Evolutionary conservation across 2,113 vertebrate species (phyloP).

Genomic region (Notiomystis cincta): DNA sequence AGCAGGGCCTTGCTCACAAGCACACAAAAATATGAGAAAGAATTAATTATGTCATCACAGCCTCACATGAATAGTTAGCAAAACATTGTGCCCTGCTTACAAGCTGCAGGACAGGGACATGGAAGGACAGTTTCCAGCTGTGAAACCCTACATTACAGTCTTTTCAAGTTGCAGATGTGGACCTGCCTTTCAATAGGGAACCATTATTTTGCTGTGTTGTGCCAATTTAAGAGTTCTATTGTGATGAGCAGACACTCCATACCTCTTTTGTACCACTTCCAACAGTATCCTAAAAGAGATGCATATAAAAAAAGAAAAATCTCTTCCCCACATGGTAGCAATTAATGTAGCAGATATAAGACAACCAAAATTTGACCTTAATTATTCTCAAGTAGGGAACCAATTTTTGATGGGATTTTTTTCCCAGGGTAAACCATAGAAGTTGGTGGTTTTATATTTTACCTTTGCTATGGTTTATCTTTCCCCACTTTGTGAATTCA

Average conservation of each 20-base stretch:
- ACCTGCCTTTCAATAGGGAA: background rate
- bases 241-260: background rate
- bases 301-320: background rate
- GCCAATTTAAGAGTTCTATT: background rate
- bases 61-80: background rate
- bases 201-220: background rate
- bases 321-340: background rate
- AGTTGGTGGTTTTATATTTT: background rate
- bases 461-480: background rate
- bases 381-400: background rate
- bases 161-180: background rate
- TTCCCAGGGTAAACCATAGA: background rate
- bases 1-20: background rate
- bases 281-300: background rate
- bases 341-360: background rate
- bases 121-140: background rate
- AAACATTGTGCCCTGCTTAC: background rate
- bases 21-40: background rate
- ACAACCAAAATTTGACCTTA: background rate
- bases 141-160: background rate
- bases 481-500: background rate
- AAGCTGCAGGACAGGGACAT: background rate
- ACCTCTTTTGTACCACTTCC: background rate
- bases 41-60: background rate
- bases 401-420: background rate